Base-by-base conservation (phyloP, 2,888 invertebrate genomes). In the Cremastinae sp. region DNA sequence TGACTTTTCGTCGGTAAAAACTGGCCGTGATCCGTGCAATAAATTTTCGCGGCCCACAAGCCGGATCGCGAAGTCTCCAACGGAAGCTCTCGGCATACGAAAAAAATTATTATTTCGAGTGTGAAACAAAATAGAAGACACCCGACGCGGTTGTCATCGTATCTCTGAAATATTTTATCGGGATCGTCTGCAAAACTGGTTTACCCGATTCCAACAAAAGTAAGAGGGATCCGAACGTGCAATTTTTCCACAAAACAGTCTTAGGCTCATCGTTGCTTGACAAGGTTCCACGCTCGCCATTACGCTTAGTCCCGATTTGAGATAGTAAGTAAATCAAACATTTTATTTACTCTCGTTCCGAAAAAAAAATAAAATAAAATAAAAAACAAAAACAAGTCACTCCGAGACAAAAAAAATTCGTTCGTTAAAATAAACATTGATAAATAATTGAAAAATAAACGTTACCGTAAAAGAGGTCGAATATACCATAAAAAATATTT, bases 181-280 rank as follows among this genome's bases (percentile, higher is more conserved):
- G 12, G 28, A 14, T 66, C 18, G 35, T 35, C 55, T 58, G 39
- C 43, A 51, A 51, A 69, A 69, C 58, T 69, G 69, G 69, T 69
- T 69, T 69, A n/a, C 7, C 58, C 41, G 35, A 14, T 22, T 22
- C 51, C 51, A 18, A 64, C 47, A 45, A 69, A 55, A 64, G 64
- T 20, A 53, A 56, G 49, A 51, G 55, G 49, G 43, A 20, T 55
- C 64, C 14, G 10, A 45, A 2, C 28, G 45, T 12, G 12, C 8
- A 8, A 28, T 35, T 45, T 45, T 55, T 45, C 7, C 35, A 8
- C 28, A 3, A 10, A 18, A 47, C 35, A 70, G 64, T 64, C 45
- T 49, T 37, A 22, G 62, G 37, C 51, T 58, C 56, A 64, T 65
- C 69, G 58, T 53, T 45, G 64, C 37, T 20, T 45, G 51, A 72